Conservation (phyloP, 2,113 vertebrate genomes). For the Nesoenas mayeri region DNA sequence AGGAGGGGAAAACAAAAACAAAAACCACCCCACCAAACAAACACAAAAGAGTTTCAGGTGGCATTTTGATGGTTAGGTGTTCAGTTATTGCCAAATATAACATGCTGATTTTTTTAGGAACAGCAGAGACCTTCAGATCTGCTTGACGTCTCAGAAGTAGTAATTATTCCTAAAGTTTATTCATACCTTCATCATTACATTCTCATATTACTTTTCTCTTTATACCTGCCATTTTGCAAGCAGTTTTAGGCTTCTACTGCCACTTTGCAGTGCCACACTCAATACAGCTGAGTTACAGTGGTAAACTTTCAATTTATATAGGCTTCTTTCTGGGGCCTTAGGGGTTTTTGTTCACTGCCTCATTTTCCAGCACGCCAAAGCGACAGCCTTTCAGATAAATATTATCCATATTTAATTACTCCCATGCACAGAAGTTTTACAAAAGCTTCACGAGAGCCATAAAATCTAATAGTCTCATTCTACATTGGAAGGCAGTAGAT, state of each 20-base stretch:
- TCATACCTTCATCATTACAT: not conserved
- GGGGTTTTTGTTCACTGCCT: not conserved
- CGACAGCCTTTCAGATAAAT: not conserved
- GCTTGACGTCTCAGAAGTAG: not conserved
- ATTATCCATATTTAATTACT: not conserved
- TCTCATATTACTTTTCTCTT: not conserved
- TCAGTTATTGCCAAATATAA: not conserved
- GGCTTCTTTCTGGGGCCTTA: not conserved
- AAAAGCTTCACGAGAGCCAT: not conserved
- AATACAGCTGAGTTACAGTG: not conserved
- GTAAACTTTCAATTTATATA: not conserved
- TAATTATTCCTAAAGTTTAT: not conserved
- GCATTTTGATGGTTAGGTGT: not conserved
- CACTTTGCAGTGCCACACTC: not conserved
- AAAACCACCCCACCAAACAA: not conserved
- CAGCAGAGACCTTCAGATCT: not conserved
- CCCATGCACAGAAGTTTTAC: not conserved
- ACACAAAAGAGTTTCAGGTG: not conserved
- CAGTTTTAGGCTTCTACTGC: not conserved
- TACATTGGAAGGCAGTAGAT: not conserved
- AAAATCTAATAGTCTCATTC: not conserved
- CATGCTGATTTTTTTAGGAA: not conserved
- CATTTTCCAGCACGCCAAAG: not conserved
- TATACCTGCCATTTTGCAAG: not conserved
- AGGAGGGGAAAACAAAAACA: not conserved